Evolutionary conservation across 2,113 vertebrate genomes (phyloP).

Genomic region (Dolichotis patagonum): DNA sequence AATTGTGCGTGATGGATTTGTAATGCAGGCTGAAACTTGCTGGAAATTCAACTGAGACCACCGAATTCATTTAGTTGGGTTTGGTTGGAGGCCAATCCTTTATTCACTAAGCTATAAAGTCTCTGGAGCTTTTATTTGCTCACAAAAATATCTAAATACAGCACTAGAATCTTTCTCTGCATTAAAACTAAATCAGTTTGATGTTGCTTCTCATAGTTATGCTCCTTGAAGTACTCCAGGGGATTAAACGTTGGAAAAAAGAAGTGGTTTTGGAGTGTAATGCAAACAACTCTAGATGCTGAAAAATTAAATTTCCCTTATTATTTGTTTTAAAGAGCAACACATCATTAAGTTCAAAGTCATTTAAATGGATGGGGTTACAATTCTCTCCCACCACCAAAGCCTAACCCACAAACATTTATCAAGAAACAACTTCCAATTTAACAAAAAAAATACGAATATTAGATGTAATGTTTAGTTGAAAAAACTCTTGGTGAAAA

Average conservation of each 20-base stretch:
- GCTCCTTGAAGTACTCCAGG: slow-evolving; percentile 20
- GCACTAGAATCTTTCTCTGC: slow-evolving; percentile 67
- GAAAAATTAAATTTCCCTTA: slow-evolving; percentile 70
- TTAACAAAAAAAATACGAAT: slow-evolving; percentile 47
- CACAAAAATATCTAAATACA: slow-evolving; percentile 71
- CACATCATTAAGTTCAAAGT: slow-evolving; percentile 51
- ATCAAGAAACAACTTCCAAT: slow-evolving; percentile 48
- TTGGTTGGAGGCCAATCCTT: slow-evolving; percentile 81
- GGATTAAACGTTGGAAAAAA: slow-evolving; percentile 64
- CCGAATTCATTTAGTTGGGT: slow-evolving; percentile 79
- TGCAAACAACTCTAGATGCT: slow-evolving; percentile 65
- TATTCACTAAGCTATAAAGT: slow-evolving; percentile 79
- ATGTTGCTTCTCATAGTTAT: slow-evolving; percentile 42
- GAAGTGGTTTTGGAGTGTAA: slow-evolving; percentile 63
- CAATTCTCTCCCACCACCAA: not conserved
- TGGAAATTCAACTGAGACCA: slow-evolving; percentile 82
- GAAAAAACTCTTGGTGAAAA: slow-evolving; percentile 44
- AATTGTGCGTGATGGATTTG: slow-evolving; percentile 83
- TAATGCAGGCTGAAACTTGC: slow-evolving; percentile 79
- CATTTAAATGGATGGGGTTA: slow-evolving; percentile 35
- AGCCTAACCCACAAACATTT: slow-evolving; percentile 31
- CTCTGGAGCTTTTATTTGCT: slow-evolving; percentile 68
- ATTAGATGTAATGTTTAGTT: slow-evolving; percentile 10
- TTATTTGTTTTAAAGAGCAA: slow-evolving; percentile 61
- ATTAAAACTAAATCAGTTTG: slow-evolving; percentile 73